Evolutionary conservation across 2,113 vertebrate genomes (phyloP).

Genomic region (Mustela lutreola): DNA sequence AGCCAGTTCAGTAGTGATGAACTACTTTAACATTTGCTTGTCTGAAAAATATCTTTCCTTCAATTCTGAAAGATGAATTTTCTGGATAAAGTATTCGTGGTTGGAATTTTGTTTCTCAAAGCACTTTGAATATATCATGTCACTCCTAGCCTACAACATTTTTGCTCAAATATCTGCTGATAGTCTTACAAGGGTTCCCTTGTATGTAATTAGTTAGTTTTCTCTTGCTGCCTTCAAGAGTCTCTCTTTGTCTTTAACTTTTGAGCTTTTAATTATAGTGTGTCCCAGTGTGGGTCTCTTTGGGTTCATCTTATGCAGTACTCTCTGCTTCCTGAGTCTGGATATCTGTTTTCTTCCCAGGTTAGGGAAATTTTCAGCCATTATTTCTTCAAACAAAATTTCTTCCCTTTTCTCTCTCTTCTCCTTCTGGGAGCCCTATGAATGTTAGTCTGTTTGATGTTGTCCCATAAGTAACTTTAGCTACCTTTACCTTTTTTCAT

Average conservation of each 20-base stretch:
- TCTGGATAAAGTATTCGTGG: neutral
- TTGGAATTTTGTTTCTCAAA: neutral
- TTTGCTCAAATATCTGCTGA: neutral
- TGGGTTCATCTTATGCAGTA: neutral
- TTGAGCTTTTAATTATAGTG: neutral
- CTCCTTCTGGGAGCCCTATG: neutral
- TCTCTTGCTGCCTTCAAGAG: neutral
- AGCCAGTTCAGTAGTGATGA: neutral
- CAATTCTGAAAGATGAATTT: neutral
- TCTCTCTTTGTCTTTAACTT: neutral
- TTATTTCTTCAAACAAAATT: neutral
- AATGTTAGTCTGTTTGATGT: neutral
- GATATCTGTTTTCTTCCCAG: neutral
- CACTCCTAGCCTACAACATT: neutral
- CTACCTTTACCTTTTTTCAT: neutral
- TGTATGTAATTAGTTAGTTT: neutral
- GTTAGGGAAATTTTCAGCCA: neutral
- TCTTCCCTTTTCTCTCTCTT: neutral
- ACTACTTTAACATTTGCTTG: neutral
- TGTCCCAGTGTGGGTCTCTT: neutral
- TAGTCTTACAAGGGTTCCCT: neutral
- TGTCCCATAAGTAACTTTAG: neutral
- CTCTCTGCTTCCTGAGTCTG: neutral
- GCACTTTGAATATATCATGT: neutral
- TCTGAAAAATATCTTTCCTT: neutral